Base-by-base conservation (phyloP, 2,113 vertebrate genomes). In the Vireo altiloquus region DNA sequence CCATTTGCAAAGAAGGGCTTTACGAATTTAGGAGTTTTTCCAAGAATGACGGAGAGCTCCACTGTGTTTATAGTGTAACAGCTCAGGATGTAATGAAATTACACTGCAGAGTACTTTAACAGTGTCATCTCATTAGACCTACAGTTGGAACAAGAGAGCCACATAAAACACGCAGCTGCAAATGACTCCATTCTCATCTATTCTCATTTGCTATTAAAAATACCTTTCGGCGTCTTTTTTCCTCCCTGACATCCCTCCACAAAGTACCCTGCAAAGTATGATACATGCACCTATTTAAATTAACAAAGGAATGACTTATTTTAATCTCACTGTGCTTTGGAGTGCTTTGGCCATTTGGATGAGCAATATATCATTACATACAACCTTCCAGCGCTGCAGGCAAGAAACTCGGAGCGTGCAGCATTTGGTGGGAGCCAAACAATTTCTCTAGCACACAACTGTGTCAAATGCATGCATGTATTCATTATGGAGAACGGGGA, bases 251-350 rank as follows among this genome's bases (percentile, higher is more conserved):
- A 98, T 98, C 98, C 98, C 98, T 83, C 96, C 98, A 98, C 98
- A 98, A 98, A 98, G 98, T 98, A 98, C 98, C 98, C 97, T 84
- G 98, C 98, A 99, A 99, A 99, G 98, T 99, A 98, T 99, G 99
- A 99, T 99, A 98, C 98, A 99, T 99, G 99, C 99, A 99, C 98
- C 99, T 99, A 99, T 99, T 99, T 99, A 99, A 99, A 99, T 99
- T 99, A 99, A 99, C 99, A 99, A 99, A 99, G 98, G 98, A 99
- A 99, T 98, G 98, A 98, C 98, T 98, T 99, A 98, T 98, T 99
- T 99, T 99, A 99, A 99, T 99, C 99, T 98, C 97, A 96, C 98
- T 98, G 98, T 97, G 99, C 99, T 99, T 98, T 98, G 98, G 97
- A 98, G 98, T 98, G 98, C 98, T 98, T 98, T 98, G 97, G 98